Evolutionary conservation across 2,797 vertebrate species (phyloP), one percentile per base, ranked within the genome.

Genomic region (Naso thynnoides): DNA sequence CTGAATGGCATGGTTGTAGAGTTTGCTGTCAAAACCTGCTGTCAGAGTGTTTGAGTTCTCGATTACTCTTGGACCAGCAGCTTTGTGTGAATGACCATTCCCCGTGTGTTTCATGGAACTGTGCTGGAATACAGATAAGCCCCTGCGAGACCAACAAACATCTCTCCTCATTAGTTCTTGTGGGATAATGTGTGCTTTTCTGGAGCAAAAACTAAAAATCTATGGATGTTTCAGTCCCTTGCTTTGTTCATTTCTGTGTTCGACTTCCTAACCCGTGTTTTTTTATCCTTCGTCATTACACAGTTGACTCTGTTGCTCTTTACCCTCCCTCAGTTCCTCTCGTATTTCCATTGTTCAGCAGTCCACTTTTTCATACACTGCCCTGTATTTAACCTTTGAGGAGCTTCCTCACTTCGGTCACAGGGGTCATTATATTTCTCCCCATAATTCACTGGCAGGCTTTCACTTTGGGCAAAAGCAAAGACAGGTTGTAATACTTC

Each of bases 41-140:
- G 68, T 27, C 75, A 75, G 33, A 33, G 50, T 49, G 80, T 79
- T 82, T 72, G 72, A 69, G 81, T 82, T 73, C 60, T 62, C 62
- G 64, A 82, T 88, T 61, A n/a, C 60, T 63, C 41, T 41, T 5
- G 1, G 69, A 70, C 75, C 58, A 83, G 83, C 77, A 84, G 79
- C 84, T 79, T 69, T 82, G 74, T 82, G 76, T 67, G 72, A 79
- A 69, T 55, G 76, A 75, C 73, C 21, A 84, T n/a, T 74, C 74
- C 53, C 18, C 55, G 42, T 81, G 85, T 67, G 52, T 84, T 84
- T 82, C 72, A 61, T 6, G 1, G 4, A 75, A 71, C 84, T 71
- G 60, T 50, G 38, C 70, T 70, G 60, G 88, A 90, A 89, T 91
- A 90, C 85, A 88, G 83, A 92, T 83, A 62, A 89, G 83, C 67